Evolutionary conservation across 2,797 vertebrate genomes (phyloP).

Genomic region (Lepilemur septentrionalis): DNA sequence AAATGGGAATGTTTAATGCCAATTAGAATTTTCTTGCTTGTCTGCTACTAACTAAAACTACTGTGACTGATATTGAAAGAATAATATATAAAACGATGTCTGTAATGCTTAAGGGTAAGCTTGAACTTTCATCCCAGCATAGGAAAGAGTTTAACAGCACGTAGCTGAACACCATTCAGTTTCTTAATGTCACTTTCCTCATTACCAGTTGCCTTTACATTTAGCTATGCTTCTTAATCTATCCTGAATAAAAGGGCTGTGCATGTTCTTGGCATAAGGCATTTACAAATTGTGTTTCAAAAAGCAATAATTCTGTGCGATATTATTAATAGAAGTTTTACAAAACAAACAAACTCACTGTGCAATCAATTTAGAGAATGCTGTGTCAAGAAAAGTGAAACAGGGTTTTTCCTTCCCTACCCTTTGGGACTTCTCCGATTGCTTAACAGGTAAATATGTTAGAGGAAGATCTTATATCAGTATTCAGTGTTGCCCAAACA

Average conservation of each 20-base stretch:
- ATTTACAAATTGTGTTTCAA: not conserved
- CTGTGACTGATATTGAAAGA: not conserved
- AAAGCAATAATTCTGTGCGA: not conserved
- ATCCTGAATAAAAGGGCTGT: not conserved
- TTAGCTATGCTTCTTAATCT: not conserved
- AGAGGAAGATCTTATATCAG: not conserved
- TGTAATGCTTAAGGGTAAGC: not conserved
- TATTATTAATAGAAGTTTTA: not conserved
- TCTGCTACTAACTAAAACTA: not conserved
- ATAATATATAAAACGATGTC: not conserved
- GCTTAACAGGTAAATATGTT: not conserved
- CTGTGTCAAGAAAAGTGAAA: not conserved
- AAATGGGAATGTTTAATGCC: not conserved
- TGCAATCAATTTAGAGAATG: not conserved
- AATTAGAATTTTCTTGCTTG: not conserved
- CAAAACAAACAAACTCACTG: not conserved
- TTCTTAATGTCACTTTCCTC: not conserved
- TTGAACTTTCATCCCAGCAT: not conserved
- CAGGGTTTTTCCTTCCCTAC: not conserved
- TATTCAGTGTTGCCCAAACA: not conserved
- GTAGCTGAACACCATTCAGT: not conserved
- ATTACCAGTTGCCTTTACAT: not conserved
- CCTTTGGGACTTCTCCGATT: not conserved
- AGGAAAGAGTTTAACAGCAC: not conserved
- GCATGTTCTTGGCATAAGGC: not conserved